Evolutionary conservation across 2,797 vertebrate genomes (phyloP).

Genomic region (Trichosurus vulpecula): DNA sequence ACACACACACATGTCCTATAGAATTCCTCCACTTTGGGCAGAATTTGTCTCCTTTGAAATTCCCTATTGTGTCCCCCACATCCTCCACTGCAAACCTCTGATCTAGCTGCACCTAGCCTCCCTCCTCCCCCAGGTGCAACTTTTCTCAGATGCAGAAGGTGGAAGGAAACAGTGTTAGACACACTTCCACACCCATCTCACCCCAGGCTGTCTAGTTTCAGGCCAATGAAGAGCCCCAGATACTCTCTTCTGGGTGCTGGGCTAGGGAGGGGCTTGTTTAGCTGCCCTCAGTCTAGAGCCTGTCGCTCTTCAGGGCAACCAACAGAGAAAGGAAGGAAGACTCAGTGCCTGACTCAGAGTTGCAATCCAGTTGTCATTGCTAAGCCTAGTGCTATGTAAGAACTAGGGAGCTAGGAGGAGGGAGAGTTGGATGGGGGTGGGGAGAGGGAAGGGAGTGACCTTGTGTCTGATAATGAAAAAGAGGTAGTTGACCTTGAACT

Average conservation of each 20-base stretch:
- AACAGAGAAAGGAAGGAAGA: background rate
- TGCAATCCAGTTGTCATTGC: background rate
- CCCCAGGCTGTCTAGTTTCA: conserved; percentile 73
- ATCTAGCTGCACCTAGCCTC: conserved; percentile 58
- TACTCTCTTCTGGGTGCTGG: background rate
- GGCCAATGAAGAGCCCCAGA: conserved; percentile 72
- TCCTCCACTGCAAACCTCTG: conserved; percentile 39
- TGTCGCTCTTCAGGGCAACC: background rate
- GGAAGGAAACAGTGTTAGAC: conserved; percentile 74
- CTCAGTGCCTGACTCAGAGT: background rate
- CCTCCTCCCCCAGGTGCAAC: conserved; percentile 40
- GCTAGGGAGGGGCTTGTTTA: background rate
- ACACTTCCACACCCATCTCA: conserved; percentile 39
- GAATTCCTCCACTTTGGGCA: conserved; percentile 48
- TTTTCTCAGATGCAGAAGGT: conserved; percentile 72
- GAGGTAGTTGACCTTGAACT: background rate
- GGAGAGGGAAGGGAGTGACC: background rate
- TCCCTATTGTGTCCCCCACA: conserved; percentile 35
- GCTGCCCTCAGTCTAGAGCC: background rate
- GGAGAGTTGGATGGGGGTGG: background rate
- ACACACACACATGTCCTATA: background rate
- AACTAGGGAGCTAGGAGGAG: background rate
- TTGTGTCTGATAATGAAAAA: conserved; percentile 7
- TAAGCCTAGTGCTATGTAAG: background rate
- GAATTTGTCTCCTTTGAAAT: conserved; percentile 59